Conservation (phyloP, 2,888 invertebrate genomes). For the Ptychoptera contaminata region DNA sequence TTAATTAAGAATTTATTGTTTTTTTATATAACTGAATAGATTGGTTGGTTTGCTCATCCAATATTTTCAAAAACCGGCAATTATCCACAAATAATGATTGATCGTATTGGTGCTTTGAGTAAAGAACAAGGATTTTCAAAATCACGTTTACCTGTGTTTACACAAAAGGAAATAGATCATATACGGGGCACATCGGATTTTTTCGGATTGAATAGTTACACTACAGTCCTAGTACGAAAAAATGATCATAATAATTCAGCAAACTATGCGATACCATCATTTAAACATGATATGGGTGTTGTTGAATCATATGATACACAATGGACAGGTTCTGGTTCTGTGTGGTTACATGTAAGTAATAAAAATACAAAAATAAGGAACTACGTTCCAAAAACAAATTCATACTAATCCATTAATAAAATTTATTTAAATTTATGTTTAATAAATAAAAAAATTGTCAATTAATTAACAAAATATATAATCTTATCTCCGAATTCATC, state of each 20-base stretch:
- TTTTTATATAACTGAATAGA: conserved; percentile 24
- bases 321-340: conserved; percentile 44
- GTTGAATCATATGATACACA: conserved; percentile 36
- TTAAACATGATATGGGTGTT: conserved; percentile 44
- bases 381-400: no score
- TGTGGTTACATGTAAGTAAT: conserved; percentile 40
- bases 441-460: no score
- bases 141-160: conserved; percentile 47
- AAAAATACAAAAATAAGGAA: no score
- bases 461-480: no score
- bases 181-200: conserved; percentile 52
- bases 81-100: conserved; percentile 49
- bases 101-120: conserved; percentile 39
- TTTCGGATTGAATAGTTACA: conserved; percentile 60
- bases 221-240: conserved; percentile 33
- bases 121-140: conserved; percentile 37
- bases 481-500: no score
- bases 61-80: conserved; percentile 45
- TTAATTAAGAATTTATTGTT: no score
- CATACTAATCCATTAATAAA: no score
- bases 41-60: conserved; percentile 52
- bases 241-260: conserved; percentile 29
- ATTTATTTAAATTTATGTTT: no score
- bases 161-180: conserved; percentile 38
- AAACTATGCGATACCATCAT: conserved; percentile 35